Base-by-base conservation (phyloP, 1,140 invertebrate genomes). In the Procambarus clarkii region DNA sequence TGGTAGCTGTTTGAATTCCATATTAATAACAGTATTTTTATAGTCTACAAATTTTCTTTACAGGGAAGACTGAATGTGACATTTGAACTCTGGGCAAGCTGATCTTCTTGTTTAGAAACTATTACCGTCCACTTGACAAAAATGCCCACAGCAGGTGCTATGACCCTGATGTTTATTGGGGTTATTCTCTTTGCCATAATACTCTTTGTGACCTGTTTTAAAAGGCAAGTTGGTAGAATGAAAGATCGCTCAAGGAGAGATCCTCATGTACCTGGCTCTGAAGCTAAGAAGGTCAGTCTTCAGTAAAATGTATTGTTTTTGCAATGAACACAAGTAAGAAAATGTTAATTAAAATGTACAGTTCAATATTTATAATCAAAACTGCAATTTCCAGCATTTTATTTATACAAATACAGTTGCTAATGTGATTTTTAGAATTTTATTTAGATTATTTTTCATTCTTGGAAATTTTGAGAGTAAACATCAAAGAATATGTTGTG, bases 131-230 rank as follows among this genome's bases (percentile, higher is more conserved):
- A 15, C 64, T 18, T 46, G 2, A 3, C 74, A 86, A 48, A 46
- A 74, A 90, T 90, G 88, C 81, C 88, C 45, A 84, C 88, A 48
- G 88, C 81, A 21, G 88, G 81, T n/a, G 88, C 81, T n/a, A 90
- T 90, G 88, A 90, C 88, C 13, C 81, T 90, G 48, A 90, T 90
- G 88, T 90, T 90, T 50, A 90, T 84, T 34, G 88, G 69, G 48
- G 88, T 90, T 13, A 84, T 90, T 58, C 80, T 90, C 81, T 90
- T 90, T 90, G 81, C 88, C 7, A 84, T 83, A 15, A 83, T 90
- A 44, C 71, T 90, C 4, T 83, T 90, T 77, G 80, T 90, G 8
- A 90, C 88, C 4, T 90, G 88, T 44, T 84, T 90, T 34, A 90
- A 90, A 44, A 76, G 88, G 60, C 88, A 90, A 54, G 88, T 90